Evolutionary conservation across 1,140 invertebrate species (phyloP), one percentile per base, ranked within the genome.

Genomic region (Diabrotica undecimpunctata): DNA sequence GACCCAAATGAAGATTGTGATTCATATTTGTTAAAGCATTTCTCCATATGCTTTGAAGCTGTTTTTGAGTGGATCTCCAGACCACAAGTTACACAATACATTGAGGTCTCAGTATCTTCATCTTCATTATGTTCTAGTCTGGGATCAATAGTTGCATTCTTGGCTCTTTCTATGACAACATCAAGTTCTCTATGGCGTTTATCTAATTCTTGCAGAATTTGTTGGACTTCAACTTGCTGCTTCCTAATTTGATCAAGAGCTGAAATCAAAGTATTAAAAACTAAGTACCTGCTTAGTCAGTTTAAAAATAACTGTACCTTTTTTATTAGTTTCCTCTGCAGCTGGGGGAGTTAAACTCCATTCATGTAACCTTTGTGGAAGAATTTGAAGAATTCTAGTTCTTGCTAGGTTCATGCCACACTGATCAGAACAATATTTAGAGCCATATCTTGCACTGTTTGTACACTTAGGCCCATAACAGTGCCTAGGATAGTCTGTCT

Each of bases 21-120:
- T 78, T 99, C 97, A 79, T 96, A 95, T 86, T 97, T 97, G 70
- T 96, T 93, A 76, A 95, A 97, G 79, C 94, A 96, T 74, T 95
- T 94, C 79, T 96, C 94, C 91, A 96, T 94, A 72, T 96, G 96
- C 75, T 94, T 94, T 7, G 97, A 88, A 0, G 94, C 95, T 1
- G 90, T 93, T 41, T 88, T 83, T 0, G 90, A 90, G 75, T 93
- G 90, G 56, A 98, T 90, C 80, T 97, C 95, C 78, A 94, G 93
- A 0, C 96, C 96, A 82, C 96, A 99, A 0, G 96, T 97, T 10
- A 98, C 94, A 79, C 96, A 99, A 75, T 96, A 96, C 84, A 94
- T 92, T 59, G 89, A 94, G 68, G 90, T 90, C 73, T 96, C 93
- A 54, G 89, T 89, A 63, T 91, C 79, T 56, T 81, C 78, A 60